A percentile compares a stretch with the other conserved stretches of the same genome.
Evolutionary conservation across 35 echinoderm and acorn worm species (phyloP).

Genomic region (Stichopus chloronotus): DNA sequence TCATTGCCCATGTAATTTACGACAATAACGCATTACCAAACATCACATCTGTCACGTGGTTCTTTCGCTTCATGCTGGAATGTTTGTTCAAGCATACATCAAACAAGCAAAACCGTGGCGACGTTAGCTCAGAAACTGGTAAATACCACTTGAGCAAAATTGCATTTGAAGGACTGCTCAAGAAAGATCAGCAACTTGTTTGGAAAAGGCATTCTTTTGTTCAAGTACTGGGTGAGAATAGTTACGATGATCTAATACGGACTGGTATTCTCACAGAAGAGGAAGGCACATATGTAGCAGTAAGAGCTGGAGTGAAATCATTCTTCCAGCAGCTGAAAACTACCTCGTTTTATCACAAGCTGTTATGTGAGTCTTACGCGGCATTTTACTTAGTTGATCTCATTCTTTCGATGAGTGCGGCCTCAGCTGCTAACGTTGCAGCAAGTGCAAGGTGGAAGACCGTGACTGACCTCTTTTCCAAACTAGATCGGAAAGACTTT

Average conservation of each 20-base stretch:
- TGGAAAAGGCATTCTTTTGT: background rate
- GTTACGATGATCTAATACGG: background rate
- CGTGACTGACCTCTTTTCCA: background rate
- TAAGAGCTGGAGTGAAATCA: no score
- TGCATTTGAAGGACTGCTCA: background rate
- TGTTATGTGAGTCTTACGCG: conserved; percentile 15
- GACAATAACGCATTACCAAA: background rate
- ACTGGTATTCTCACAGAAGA: conserved; percentile 14
- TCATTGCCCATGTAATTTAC: background rate
- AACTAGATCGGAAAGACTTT: background rate
- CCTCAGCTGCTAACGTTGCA: no score
- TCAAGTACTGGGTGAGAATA: background rate
- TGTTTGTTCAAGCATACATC: background rate
- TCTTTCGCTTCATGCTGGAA: background rate
- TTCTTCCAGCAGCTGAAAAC: background rate
- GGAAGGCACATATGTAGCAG: background rate
- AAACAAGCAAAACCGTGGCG: background rate
- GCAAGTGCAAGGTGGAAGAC: background rate
- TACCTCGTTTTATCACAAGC: background rate
- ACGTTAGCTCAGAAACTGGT: no score
- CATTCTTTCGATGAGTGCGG: no score
- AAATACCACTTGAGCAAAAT: background rate
- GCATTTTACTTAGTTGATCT: background rate
- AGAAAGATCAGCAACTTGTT: background rate
- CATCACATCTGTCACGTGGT: background rate